A percentile compares a stretch with the other conserved stretches of the same genome.
phyloP scores from a whole-genome alignment of 2,888 invertebrate genomes.

The Myopa tessellatipennis region DNA sequence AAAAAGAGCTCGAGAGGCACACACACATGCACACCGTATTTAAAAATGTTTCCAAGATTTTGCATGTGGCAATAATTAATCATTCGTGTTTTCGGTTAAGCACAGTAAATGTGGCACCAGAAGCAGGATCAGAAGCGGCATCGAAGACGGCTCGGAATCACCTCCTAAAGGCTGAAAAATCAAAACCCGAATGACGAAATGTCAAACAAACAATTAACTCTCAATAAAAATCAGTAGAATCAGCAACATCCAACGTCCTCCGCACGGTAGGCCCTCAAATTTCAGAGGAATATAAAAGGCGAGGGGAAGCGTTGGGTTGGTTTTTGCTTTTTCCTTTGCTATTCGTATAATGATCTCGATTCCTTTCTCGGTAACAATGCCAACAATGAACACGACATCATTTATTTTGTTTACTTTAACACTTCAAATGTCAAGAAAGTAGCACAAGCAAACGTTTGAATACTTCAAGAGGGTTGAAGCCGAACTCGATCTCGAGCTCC shows the following conservation, averaged over 20 bases:
- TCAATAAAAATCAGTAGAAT: constrained; percentile 9
- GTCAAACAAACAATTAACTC: constrained; percentile 39
- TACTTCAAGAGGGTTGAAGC: not conserved
- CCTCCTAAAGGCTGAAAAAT: not conserved
- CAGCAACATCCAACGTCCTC: not conserved
- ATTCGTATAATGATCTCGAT: not conserved
- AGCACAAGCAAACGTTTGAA: not conserved
- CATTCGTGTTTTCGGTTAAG: not conserved
- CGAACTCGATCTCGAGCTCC: not conserved
- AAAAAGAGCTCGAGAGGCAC: not conserved
- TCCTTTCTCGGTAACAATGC: not conserved
- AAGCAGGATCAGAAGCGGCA: not conserved
- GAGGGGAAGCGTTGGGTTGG: not conserved
- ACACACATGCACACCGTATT: not conserved
- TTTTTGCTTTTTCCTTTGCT: not conserved
- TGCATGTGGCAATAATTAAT: constrained; percentile 8
- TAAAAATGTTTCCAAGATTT: not conserved
- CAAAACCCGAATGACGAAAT: constrained; percentile 16
- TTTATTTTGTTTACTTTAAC: constrained; percentile 35
- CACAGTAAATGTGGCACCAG: not conserved
- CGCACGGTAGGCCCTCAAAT: too few relatives aligned
- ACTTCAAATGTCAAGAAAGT: constrained; percentile 30
- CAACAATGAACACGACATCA: constrained; percentile 16
- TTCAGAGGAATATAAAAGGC: not conserved
- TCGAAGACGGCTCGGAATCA: not conserved